Conservation (phyloP, 2,888 invertebrate genomes). For the Acanthosoma haemorrhoidale region DNA sequence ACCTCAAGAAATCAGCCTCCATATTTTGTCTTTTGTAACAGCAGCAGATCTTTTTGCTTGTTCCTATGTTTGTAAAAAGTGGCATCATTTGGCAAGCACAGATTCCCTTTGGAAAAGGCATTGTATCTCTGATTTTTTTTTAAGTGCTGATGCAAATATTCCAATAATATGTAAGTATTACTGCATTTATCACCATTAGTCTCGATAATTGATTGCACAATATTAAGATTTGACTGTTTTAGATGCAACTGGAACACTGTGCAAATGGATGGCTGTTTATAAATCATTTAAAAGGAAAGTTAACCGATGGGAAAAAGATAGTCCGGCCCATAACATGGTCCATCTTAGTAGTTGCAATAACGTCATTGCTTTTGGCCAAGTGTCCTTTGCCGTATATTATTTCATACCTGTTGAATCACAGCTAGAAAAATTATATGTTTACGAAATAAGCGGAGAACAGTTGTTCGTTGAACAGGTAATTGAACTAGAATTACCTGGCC, state of each 20-base stretch:
- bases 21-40: conserved; percentile 16
- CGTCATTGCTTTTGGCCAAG: conserved; percentile 11
- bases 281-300: conserved; percentile 13
- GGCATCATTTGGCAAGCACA: conserved; percentile 16
- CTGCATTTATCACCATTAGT: background rate
- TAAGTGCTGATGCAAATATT: background rate
- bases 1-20: conserved; percentile 20
- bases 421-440: conserved; percentile 18
- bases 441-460: conserved; percentile 8
- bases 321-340: background rate
- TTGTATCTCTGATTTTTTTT: conserved; percentile 2
- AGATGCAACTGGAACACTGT: conserved; percentile 1
- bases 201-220: background rate
- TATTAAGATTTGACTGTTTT: background rate
- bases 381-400: conserved; percentile 15
- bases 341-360: background rate
- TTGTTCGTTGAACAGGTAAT: conserved; percentile 1
- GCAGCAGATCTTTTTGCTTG: conserved; percentile 11
- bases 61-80: conserved; percentile 14
- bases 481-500: conserved; percentile 21
- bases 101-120: conserved; percentile 23
- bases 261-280: background rate
- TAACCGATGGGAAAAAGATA: conserved; percentile 20
- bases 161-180: background rate
- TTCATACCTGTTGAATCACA: conserved; percentile 11